Percentiles rank a stretch among this genome's conserved stretches.
Conservation (phyloP, 2,113 vertebrate genomes). For the Setophaga petechia region DNA sequence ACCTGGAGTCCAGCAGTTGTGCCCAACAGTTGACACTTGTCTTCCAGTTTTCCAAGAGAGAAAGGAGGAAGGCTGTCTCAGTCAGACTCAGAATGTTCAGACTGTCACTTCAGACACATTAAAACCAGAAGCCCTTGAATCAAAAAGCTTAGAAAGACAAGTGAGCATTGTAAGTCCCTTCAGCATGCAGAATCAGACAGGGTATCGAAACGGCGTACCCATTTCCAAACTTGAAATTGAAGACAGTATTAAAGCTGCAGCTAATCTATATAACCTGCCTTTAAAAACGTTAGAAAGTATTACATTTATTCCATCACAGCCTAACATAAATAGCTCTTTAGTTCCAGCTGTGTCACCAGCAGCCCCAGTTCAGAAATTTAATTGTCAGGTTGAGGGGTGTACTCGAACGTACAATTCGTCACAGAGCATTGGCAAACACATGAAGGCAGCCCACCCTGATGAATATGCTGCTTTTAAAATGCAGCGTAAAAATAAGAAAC, state of each 20-base stretch:
- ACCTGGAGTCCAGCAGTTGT: conserved; percentile 38
- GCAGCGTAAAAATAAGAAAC: conserved; percentile 80
- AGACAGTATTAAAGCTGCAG: conserved; percentile 68
- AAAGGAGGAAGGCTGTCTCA: conserved; percentile 59
- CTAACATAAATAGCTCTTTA: conserved; percentile 57
- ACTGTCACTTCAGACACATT: conserved; percentile 66
- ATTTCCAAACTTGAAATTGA: conserved; percentile 75
- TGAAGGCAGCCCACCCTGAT: conserved; percentile 90
- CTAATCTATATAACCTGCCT: conserved; percentile 72
- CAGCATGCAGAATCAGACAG: conserved; percentile 63
- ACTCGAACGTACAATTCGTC: conserved; percentile 88
- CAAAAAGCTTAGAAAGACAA: conserved; percentile 74
- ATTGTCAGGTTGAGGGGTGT: conserved; percentile 88
- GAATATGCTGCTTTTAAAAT: conserved; percentile 90
- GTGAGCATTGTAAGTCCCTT: conserved; percentile 68
- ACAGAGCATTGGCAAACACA: conserved; percentile 93
- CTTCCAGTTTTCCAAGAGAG: conserved; percentile 70
- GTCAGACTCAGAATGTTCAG: conserved; percentile 52
- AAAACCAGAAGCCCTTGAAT: conserved; percentile 66
- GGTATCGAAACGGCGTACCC: conserved; percentile 64
- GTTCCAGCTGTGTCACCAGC: conserved; percentile 65
- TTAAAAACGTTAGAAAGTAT: conserved; percentile 78
- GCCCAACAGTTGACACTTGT: conserved; percentile 52
- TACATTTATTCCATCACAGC: conserved; percentile 61
- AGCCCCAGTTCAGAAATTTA: conserved; percentile 78